Evolutionary conservation across 1,140 invertebrate species (phyloP).

Genomic region (Lanistes nyassanus): DNA sequence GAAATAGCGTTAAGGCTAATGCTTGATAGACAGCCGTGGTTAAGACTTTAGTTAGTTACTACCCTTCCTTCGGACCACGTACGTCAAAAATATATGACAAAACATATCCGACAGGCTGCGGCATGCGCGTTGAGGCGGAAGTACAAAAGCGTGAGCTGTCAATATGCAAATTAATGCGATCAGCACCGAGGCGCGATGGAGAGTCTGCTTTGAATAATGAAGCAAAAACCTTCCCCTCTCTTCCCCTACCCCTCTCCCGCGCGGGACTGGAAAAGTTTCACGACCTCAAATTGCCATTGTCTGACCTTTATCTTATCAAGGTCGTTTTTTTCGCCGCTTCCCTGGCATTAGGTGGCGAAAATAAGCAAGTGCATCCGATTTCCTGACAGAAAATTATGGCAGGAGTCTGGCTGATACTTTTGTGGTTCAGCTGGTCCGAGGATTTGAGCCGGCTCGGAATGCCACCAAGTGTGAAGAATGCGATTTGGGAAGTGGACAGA

Average conservation of each 20-base stretch:
- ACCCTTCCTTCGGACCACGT: not conserved
- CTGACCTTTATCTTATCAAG: constrained; percentile 18
- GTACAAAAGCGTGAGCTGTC: not conserved
- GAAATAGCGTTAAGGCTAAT: not conserved
- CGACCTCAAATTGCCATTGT: constrained; percentile 23
- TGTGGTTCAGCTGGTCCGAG: not conserved
- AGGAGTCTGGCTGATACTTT: not conserved
- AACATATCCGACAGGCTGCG: not conserved
- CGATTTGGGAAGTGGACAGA: constrained; percentile 15
- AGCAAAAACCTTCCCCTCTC: not conserved
- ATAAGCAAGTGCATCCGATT: constrained; percentile 25
- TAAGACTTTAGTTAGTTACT: not conserved
- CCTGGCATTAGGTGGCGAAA: constrained; percentile 5
- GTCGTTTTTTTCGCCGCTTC: constrained; percentile 11
- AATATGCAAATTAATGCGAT: constrained; percentile 20
- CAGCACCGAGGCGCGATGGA: constrained; percentile 3
- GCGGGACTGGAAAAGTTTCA: not conserved
- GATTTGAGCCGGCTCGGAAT: constrained; percentile 18
- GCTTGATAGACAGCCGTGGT: too few relatives aligned
- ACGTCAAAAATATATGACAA: not conserved
- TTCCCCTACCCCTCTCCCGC: not conserved
- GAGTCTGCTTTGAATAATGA: constrained; percentile 22
- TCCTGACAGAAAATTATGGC: constrained; percentile 13
- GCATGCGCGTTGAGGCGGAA: constrained; percentile 11
- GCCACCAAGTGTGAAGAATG: constrained; percentile 18